Evolutionary conservation across 2,797 vertebrate species (phyloP).

Genomic region (Mormyrus hasselquistii): DNA sequence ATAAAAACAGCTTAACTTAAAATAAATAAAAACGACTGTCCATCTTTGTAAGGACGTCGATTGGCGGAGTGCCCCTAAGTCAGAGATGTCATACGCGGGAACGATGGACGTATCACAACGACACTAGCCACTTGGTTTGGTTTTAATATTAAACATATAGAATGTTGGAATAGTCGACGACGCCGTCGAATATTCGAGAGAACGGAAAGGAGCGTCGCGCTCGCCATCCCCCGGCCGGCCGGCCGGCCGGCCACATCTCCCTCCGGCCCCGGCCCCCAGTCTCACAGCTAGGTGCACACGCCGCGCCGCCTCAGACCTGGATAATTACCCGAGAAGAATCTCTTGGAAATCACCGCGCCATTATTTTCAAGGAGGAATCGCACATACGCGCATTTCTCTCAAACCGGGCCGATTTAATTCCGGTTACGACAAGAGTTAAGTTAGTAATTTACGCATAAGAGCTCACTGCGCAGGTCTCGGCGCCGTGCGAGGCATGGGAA

Average conservation of each 20-base stretch:
- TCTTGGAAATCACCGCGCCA: neutral
- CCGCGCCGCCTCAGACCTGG: neutral
- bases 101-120: neutral
- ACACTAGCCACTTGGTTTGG: neutral
- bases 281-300: neutral
- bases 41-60: neutral
- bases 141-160: neutral
- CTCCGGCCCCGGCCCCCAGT: neutral
- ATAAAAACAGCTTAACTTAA: neutral
- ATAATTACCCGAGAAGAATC: neutral
- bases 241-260: neutral
- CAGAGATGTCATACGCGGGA: neutral
- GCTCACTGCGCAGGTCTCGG: slow-evolving; percentile 10
- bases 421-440: slow-evolving; percentile 1
- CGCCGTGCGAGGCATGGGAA: neutral
- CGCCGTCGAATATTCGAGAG: neutral
- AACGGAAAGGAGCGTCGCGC: neutral
- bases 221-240: neutral
- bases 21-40: neutral
- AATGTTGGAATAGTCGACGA: neutral
- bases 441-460: neutral
- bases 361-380: neutral
- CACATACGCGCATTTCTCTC: neutral
- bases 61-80: neutral
- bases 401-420: neutral